Evolutionary conservation across 2,888 invertebrate genomes (phyloP), one percentile per base, ranked within the genome.

Genomic region (Phania funesta): DNA sequence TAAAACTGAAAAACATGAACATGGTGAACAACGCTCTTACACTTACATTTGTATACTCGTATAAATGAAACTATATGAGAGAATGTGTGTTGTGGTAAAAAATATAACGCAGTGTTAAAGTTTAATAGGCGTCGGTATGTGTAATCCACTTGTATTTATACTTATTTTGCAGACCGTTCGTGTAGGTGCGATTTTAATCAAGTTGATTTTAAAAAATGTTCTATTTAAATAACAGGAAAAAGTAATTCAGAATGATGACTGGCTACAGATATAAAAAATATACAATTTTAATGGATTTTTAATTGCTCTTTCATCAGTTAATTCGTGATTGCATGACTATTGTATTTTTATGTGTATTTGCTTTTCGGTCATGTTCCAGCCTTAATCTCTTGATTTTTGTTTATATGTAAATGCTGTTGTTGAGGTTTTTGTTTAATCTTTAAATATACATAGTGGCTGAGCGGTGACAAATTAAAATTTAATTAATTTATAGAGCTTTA

Each of bases 261-360:
- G 41, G 16, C 18, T n/a, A 8, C 7, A 44, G 16, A 44, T 44
- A 7, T n/a, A 56, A 5, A 56, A 68, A 68, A 70, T 64, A 68
- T n/a, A 65, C 54, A n/a, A n/a, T 70, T 73, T 73, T 44, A 70
- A 80, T 74, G 64, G 56, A 18, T 29, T 56, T 80, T 80, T 80
- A 75, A 80, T 75, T 80, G 80, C 58, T 65, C 64, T 75, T 75
- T 70, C 68, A 70, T 64, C 70, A 64, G 50, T 64, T 70, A 80
- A 70, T 70, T 70, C 35, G 52, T 80, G 75, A 80, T 75, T 70
- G 58, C 58, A 73, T 79, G 71, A 73, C 44, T 26, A 70, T 58
- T 80, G 64, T 60, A 24, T 50, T 56, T 50, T 24, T 56, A 16
- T 62, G 38, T 29, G 3, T 6, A 8, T 70, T 56, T 52, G 2